These are phyloP conservation scores for Periphyllus acericola DNA, from an alignment of 2,888 invertebrate species.

Conservation along the genomic window DNA sequence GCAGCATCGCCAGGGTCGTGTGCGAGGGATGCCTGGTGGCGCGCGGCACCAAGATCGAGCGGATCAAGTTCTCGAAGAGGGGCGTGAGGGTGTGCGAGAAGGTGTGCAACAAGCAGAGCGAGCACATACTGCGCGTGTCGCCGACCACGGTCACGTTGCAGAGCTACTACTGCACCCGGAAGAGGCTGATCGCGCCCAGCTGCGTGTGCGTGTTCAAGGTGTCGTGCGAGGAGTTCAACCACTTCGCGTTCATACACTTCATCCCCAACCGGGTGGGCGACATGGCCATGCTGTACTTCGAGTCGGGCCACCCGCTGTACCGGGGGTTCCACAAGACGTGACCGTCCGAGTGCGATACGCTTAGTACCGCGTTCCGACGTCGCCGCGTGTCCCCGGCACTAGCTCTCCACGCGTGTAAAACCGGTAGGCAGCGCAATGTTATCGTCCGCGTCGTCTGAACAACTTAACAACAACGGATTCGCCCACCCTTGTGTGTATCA, in stretches of 20 bases:
- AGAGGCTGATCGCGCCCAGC: not conserved
- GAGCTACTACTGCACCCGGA: not conserved
- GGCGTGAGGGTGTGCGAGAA: not conserved
- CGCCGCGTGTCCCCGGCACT: no score
- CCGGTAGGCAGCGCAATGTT: no score
- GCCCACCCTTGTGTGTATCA: no score
- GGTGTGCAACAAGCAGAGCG: not conserved
- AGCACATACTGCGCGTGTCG: not conserved
- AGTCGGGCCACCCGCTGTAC: not conserved
- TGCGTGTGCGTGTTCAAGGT: conserved; percentile 13
- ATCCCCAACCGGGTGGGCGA: not conserved
- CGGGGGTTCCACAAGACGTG: not conserved
- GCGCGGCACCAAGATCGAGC: not conserved
- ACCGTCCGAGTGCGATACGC: not conserved
- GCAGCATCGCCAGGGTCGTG: not conserved
- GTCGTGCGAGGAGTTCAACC: not conserved
- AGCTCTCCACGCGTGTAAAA: no score
- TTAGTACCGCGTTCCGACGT: no score
- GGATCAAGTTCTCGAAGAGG: not conserved
- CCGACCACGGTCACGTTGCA: not conserved
- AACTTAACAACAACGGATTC: no score
- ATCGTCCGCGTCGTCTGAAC: no score
- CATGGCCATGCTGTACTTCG: not conserved
- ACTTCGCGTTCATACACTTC: conserved; percentile 15
- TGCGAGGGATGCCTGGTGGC: not conserved